Evolutionary conservation across 2,888 invertebrate species (phyloP).

Genomic region (Chaetogeoica ovagalla): DNA sequence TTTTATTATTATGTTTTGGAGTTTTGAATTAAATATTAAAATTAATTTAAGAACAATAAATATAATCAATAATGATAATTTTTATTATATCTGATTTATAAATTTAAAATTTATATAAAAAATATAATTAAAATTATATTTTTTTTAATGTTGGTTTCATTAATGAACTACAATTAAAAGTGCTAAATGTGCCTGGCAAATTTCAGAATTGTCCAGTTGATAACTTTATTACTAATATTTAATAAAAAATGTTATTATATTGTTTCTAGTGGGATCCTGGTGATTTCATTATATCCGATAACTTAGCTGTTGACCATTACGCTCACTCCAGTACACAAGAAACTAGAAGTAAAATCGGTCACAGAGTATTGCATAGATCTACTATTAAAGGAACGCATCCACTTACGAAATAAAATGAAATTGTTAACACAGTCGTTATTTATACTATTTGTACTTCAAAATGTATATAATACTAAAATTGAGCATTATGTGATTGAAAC

Average conservation of each 20-base stretch:
- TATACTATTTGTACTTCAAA: not conserved
- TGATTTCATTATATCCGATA: constrained; percentile 58
- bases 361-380: constrained; percentile 57
- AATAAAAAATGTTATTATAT: constrained; percentile 19
- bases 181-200: no score
- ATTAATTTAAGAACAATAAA: no score
- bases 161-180: no score
- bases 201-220: no score
- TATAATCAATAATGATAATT: no score
- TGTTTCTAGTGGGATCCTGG: constrained; percentile 57
- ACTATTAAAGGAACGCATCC: constrained; percentile 57
- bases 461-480: not conserved
- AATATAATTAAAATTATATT: no score
- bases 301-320: constrained; percentile 58
- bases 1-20: no score
- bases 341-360: constrained; percentile 56
- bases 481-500: not conserved
- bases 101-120: no score
- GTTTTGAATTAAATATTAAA: no score
- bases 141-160: no score
- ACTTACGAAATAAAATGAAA: constrained; percentile 55
- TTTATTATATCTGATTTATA: no score
- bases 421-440: no score
- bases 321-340: constrained; percentile 57
- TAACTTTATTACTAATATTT: not conserved